Percentiles rank a stretch among this genome's conserved stretches.
Evolutionary conservation across 2,113 vertebrate species (phyloP).

Genomic region (Oreochromis tanganicae): DNA sequence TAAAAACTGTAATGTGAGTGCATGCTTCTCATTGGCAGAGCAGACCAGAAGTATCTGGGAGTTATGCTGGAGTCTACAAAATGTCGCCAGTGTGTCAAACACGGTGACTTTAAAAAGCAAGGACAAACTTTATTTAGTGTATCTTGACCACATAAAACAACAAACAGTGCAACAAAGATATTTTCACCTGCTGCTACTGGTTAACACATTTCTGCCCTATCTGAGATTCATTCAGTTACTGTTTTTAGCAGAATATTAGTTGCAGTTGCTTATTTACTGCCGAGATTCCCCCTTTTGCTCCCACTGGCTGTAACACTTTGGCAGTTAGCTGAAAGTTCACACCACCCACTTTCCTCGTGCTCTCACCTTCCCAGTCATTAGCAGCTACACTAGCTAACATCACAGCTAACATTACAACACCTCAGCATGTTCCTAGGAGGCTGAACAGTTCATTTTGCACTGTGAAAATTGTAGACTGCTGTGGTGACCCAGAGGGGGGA

Average conservation of each 20-base stretch:
- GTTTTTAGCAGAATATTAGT: constrained; percentile 4
- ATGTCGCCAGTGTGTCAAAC: neutral
- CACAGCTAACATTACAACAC: constrained; percentile 63
- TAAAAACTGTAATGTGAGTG: neutral
- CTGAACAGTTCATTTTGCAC: constrained; percentile 25
- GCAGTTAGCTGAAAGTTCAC: constrained; percentile 44
- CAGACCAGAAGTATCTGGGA: neutral
- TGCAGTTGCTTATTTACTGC: constrained; percentile 12
- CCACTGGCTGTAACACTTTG: neutral
- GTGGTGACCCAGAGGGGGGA: neutral
- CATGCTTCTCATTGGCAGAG: neutral
- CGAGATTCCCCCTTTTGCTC: neutral
- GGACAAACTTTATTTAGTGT: neutral
- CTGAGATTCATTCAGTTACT: neutral
- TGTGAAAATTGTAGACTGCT: neutral
- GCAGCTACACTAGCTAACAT: constrained; percentile 31
- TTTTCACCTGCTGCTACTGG: neutral
- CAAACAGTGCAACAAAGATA: neutral
- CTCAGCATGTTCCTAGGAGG: constrained; percentile 59
- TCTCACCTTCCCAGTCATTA: constrained; percentile 42
- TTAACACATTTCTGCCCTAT: neutral
- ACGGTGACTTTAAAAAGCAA: neutral
- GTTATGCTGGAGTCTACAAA: neutral
- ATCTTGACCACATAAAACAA: neutral
- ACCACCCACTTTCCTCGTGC: constrained; percentile 56